These are phyloP conservation scores for Ormyrus pomaceus DNA, from an alignment of 2,888 invertebrate genomes.

Conservation along the genomic window DNA sequence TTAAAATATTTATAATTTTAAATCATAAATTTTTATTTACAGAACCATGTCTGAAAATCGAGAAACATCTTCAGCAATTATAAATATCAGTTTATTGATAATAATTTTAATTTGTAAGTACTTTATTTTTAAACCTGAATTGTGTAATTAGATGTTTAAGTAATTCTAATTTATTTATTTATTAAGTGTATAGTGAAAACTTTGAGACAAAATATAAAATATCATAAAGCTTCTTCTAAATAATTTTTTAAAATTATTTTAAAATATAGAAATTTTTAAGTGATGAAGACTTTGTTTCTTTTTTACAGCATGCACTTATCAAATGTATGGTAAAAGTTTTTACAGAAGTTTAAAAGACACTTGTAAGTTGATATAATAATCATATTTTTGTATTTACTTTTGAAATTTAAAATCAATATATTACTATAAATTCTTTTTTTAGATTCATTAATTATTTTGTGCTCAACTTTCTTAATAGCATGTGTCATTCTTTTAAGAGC, in stretches of 20 bases:
- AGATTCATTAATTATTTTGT: conserved; percentile 14
- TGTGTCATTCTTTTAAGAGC: conserved; percentile 7
- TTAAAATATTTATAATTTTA: conserved; percentile 1
- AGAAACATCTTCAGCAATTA: neutral
- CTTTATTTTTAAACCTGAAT: neutral
- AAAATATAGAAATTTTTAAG: too few relatives aligned
- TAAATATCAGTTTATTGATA: neutral
- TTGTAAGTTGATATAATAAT: conserved; percentile 21
- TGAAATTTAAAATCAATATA: neutral
- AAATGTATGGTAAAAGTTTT: conserved; percentile 5
- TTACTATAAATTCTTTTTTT: neutral
- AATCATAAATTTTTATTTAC: neutral
- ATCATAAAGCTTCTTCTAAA: too few relatives aligned
- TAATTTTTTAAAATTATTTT: too few relatives aligned
- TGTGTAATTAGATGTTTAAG: too few relatives aligned
- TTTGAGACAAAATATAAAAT: too few relatives aligned
- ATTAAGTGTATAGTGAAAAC: too few relatives aligned
- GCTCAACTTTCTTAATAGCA: conserved; percentile 9
- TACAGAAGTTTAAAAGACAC: neutral
- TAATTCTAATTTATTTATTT: too few relatives aligned
- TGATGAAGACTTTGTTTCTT: neutral
- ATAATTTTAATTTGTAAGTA: conserved; percentile 31
- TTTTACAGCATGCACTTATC: conserved; percentile 9
- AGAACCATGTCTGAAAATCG: conserved; percentile 5
- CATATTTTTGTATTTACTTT: neutral